Base-by-base conservation (phyloP, 2,888 invertebrate species). In the Drosophila picticornis region DNA sequence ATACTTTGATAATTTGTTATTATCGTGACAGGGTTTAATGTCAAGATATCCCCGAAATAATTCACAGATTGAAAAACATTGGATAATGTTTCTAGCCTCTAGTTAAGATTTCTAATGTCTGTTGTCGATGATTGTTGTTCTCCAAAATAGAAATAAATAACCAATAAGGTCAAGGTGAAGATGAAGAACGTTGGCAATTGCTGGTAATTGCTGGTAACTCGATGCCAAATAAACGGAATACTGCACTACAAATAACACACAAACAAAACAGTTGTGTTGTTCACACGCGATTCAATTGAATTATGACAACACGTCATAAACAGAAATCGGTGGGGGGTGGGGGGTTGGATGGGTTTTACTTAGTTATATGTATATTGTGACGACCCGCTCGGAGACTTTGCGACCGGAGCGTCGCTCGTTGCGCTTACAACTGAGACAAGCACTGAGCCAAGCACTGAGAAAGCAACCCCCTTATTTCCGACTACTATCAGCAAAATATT, bases 221-320 rank as follows among this genome's bases (percentile, higher is more conserved):
- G 38, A 57, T 66, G 66, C 32, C 32, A 64, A 72, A 63, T 72
- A 53, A 72, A 36, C 55, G 55, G 16, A 59, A 50, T 36, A 31
- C 38, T 22, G 46, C 31, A 59, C 52, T 7, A 22, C 53, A 46
- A 29, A 34, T 34, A 67, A 53, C 38, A 55, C 32, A 51, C 34
- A 36, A 22, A 31, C n/a, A 50, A 32, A 19, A 13, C 65, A 59
- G 56, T 51, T 72, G 69, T 29, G 62, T 38, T 29, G 32, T 74
- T 79, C 80, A 85, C 88, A 88, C 88, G 87, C 84, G 73, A 76
- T 75, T 70, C 27, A 62, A 73, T 64, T 62, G 25, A 70, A 77
- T 65, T 63, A 56, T 50, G 64, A 25, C 22, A 34, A 22, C 16
- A 36, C 63, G 32, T 29, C 25, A n/a, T 25, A 27, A 29, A 22